phyloP scores from a whole-genome alignment of 2,113 vertebrate genomes.

The Blennius ocellaris region DNA sequence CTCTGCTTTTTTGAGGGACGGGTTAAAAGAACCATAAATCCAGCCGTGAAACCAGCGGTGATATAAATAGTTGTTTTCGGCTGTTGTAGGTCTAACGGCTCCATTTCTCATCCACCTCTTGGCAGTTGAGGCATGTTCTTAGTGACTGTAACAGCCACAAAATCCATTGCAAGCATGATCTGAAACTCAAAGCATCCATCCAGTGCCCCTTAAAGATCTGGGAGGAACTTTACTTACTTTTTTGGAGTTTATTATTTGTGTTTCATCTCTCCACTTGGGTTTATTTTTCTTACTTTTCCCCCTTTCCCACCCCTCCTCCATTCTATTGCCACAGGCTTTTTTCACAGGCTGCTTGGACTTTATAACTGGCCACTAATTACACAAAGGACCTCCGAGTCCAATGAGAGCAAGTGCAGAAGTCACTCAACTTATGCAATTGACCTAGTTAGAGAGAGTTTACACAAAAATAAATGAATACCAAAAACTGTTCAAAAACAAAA shows the following conservation, averaged over 20 bases:
- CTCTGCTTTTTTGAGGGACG: slow-evolving; percentile 46
- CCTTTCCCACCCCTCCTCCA: not conserved
- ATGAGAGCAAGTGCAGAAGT: not conserved
- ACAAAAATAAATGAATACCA: slow-evolving; percentile 12
- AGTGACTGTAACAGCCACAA: slow-evolving; percentile 58
- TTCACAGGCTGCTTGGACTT: slow-evolving; percentile 6
- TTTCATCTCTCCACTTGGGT: slow-evolving; percentile 12
- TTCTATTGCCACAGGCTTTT: not conserved
- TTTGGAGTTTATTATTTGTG: slow-evolving; percentile 30
- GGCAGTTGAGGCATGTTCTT: slow-evolving; percentile 61
- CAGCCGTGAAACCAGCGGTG: slow-evolving; percentile 51
- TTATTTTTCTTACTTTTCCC: slow-evolving; percentile 25
- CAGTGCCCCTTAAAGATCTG: slow-evolving; percentile 25
- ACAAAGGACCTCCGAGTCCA: slow-evolving; percentile 12
- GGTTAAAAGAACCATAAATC: slow-evolving; percentile 72
- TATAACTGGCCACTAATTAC: slow-evolving; percentile 39
- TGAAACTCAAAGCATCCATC: slow-evolving; percentile 59
- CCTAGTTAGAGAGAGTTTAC: slow-evolving; percentile 23
- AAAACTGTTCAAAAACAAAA: slow-evolving; percentile 33
- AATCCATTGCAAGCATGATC: slow-evolving; percentile 67
- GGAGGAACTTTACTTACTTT: slow-evolving; percentile 13
- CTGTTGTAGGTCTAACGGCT: slow-evolving; percentile 58
- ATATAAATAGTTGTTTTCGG: slow-evolving; percentile 75
- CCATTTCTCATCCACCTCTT: slow-evolving; percentile 64
- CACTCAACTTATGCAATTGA: slow-evolving; percentile 24